Evolutionary conservation across 2,113 vertebrate species (phyloP), one percentile per base, ranked within the genome.

Genomic region (Odontesthes bonariensis): DNA sequence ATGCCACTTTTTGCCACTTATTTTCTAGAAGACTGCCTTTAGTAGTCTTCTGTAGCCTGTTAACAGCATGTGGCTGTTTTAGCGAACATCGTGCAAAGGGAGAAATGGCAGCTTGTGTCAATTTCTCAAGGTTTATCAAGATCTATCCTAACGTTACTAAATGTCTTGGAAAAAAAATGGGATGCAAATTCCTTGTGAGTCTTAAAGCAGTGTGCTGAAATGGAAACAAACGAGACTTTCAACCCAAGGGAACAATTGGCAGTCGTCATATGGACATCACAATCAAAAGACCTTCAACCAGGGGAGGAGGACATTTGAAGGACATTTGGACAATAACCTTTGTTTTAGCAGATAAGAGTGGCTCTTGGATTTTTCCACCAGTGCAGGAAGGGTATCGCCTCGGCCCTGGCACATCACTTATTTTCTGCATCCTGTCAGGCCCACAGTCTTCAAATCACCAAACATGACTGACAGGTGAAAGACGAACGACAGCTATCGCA

Each of bases 401-500:
- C 32, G 11, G 3, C 38, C 60, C 35, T 10, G 56, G 47, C 22
- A 56, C 60, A 20, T 27, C 44, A 5, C 49, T 23, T 22, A 23
- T 59, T 70, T 20, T 27, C 53, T 23, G 2, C 57, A 53, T 53
- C 3, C 1, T 3, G 35, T 31, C 56, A 65, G 32, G 58, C 71
- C 40, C 27, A 27, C 52, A 42, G 60, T 67, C 78, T 73, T 82
- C 80, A 59, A 42, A 49, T 83, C 83, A 52, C 46, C 58, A 16
- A 32, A 65, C 65, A 8, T 61, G 67, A 51, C n/a, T 82, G 82
- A 80, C 80, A 58, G 82, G 57, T 19, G 70, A 46, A 62, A 73
- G 86, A 84, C 59, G 63, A 75, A 87, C 56, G 79, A 32, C 70
- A 58, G 82, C 55, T 57, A 69, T 85, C 84, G 32, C 1, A 11